Evolutionary conservation across 2,888 invertebrate species (phyloP).

Genomic region (Salticus scenicus): DNA sequence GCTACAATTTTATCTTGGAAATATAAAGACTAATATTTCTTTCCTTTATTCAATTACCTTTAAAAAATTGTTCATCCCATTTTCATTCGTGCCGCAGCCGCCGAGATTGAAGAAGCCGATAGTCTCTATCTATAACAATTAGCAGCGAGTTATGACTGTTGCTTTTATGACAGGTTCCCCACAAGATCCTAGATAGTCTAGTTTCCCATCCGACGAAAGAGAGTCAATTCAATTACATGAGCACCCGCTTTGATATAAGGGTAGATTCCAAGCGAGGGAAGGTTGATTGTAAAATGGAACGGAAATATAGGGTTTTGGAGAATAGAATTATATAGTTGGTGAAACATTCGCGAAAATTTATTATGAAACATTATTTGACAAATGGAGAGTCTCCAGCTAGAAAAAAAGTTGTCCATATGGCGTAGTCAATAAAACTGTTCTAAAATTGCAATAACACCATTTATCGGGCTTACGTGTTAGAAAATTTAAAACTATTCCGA

Average conservation of each 20-base stretch:
- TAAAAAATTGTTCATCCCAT: background rate
- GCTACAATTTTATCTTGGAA: background rate
- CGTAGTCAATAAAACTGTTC: too few species aligned
- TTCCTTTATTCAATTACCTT: constrained; percentile 2
- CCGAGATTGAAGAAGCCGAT: constrained; percentile 11
- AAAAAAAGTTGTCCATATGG: too few species aligned
- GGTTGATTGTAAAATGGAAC: background rate
- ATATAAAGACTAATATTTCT: constrained; percentile 8
- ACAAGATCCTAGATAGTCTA: background rate
- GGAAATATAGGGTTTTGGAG: background rate
- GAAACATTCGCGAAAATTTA: too few species aligned
- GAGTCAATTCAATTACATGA: constrained; percentile 1
- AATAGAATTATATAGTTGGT: too few species aligned
- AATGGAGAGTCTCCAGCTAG: too few species aligned
- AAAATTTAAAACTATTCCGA: too few species aligned
- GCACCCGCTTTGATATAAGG: constrained; percentile 9
- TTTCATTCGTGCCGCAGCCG: background rate
- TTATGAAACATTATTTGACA: too few species aligned
- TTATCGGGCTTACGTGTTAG: too few species aligned
- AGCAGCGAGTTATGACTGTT: constrained; percentile 15
- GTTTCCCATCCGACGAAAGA: background rate
- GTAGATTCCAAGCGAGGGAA: background rate
- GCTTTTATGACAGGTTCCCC: background rate
- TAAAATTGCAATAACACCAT: too few species aligned
- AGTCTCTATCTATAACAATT: constrained; percentile 12